Base-by-base conservation (phyloP, 1,140 invertebrate species). In the Drosophila repleta region DNA sequence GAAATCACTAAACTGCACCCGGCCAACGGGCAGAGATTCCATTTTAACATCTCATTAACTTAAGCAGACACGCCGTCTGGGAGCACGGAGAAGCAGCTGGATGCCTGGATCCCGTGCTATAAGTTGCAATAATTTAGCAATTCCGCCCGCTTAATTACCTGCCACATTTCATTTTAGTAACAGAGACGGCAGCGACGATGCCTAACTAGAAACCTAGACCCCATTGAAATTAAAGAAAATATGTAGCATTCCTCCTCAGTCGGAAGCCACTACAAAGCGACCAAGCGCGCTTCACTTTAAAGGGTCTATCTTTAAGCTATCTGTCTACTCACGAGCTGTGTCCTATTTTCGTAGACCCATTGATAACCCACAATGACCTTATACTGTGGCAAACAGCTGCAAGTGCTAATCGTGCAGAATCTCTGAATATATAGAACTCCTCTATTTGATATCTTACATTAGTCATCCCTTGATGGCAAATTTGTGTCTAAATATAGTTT, bases 31-130 rank as follows among this genome's bases (percentile, higher is more conserved):
- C 65, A 67, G 63, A 77, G 83, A 76, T 79, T 82, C 76, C 78
- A 90, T 90, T 90, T 90, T 85, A 90, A 89, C 88, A 90, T 80
- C 89, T 90, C 84, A 90, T 90, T 90, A 90, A 90, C 75, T 85
- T 77, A 74, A 82, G 77, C 82, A 71, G 74, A 76, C 74, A 71
- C 74, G 49, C 55, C 72, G 75, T 75, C 65, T 75, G 71, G 52
- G 20, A 57, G 71, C 53, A 55, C 24, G 63, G 18, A 63, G 65
- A 64, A 11, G 32, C 32, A 11, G 11, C 32, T 11, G 11, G 32
- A 35, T 29, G 24, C 11, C 24, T 49, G 41, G 17, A 63, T 53
- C 45, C 46, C 39, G 21, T 37, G 66, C 62, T 51, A 76, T 74
- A 74, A 70, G 52, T 75, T 80, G 78, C 80, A 90, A 90, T 90